Percentiles rank a stretch among this genome's conserved stretches.
Conservation (phyloP, 2,797 vertebrate species). For the Alfaro cultratus region DNA sequence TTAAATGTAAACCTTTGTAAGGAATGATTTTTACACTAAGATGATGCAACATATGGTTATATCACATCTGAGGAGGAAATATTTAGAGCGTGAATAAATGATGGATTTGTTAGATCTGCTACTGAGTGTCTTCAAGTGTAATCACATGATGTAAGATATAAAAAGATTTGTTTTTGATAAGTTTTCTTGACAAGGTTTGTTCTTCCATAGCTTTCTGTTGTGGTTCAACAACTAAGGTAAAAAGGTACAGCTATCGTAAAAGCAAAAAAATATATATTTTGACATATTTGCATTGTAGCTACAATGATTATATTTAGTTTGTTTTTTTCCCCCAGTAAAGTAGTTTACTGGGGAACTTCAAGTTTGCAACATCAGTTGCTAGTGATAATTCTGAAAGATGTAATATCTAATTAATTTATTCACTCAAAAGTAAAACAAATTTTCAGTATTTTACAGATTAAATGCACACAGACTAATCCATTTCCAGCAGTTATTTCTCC, state of each 20-base stretch:
- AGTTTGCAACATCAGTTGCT: background rate
- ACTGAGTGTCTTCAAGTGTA: constrained; percentile 75
- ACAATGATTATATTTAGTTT: background rate
- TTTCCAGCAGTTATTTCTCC: background rate
- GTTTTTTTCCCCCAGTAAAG: background rate
- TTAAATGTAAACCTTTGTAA: constrained; percentile 89
- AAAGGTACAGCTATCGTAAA: background rate
- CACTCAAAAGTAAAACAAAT: background rate
- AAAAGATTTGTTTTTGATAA: constrained; percentile 71
- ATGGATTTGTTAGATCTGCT: constrained; percentile 72
- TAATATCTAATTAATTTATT: background rate
- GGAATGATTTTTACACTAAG: constrained; percentile 87
- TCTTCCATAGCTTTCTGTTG: constrained; percentile 17
- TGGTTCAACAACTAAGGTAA: background rate
- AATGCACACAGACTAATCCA: background rate
- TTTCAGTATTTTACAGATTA: background rate
- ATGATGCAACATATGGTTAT: constrained; percentile 81
- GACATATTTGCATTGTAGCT: background rate
- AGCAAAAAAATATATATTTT: background rate
- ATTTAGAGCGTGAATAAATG: constrained; percentile 68
- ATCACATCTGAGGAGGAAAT: constrained; percentile 78
- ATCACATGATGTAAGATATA: constrained; percentile 76
- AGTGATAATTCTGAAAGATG: background rate
- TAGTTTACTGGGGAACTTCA: background rate
- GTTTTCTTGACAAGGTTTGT: constrained; percentile 43